phyloP scores from a whole-genome alignment of 2,888 invertebrate species.

The Cheilosia scutellata region DNA sequence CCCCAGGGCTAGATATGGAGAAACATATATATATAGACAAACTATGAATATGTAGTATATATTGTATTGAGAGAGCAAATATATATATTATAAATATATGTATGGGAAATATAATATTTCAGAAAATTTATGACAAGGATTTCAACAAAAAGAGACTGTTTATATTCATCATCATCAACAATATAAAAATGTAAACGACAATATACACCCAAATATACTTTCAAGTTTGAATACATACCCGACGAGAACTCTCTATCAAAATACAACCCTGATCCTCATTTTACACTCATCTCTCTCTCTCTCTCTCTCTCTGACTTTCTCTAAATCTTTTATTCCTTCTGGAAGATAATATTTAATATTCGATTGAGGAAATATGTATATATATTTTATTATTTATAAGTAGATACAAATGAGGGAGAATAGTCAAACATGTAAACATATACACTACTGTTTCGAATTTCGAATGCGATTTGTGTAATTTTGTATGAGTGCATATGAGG shows the following conservation, averaged over 20 bases:
- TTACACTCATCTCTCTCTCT: slow-evolving; percentile 18
- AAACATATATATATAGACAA: slow-evolving; percentile 65
- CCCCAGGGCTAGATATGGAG: slow-evolving; percentile 68
- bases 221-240: slow-evolving; percentile 67
- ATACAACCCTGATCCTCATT: slow-evolving; percentile 35
- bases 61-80: slow-evolving; percentile 39
- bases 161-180: slow-evolving; percentile 10
- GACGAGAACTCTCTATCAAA: slow-evolving; percentile 39
- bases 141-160: slow-evolving; percentile 19
- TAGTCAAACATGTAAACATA: slow-evolving; percentile 32
- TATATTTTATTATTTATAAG: slow-evolving; percentile 10
- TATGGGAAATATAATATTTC: slow-evolving; percentile 26
- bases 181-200: slow-evolving; percentile 20
- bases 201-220: slow-evolving; percentile 61
- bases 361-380: slow-evolving; percentile 41
- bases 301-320: slow-evolving; percentile 58
- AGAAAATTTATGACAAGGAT: slow-evolving; percentile 37
- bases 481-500: slow-evolving; percentile 71
- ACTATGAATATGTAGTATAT: slow-evolving; percentile 57
- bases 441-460: slow-evolving; percentile 32
- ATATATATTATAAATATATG: slow-evolving; percentile 37
- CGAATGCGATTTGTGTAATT: slow-evolving; percentile 68
- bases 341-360: slow-evolving; percentile 70
- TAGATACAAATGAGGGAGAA: slow-evolving; percentile 15
- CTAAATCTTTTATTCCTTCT: slow-evolving; percentile 62